Percentiles rank a stretch among this genome's conserved stretches.
These are phyloP conservation scores for Rhinichthys osculus DNA, from an alignment of 2,797 vertebrate species.

Conservation along the genomic window DNA sequence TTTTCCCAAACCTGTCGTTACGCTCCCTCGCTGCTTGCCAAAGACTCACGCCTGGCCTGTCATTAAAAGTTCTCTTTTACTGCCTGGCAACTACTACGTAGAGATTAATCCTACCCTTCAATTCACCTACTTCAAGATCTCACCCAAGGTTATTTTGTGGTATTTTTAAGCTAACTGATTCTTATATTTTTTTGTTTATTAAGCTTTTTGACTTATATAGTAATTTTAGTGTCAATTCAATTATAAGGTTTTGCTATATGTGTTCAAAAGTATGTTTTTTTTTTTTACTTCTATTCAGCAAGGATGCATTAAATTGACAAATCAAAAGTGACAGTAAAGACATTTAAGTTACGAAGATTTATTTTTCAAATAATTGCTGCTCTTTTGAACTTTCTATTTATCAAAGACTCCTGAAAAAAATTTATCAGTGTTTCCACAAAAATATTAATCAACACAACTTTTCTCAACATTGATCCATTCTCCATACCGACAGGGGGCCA, in stretches of 20 bases:
- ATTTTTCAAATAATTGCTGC: no score
- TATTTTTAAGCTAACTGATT: background rate
- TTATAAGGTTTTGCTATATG: background rate
- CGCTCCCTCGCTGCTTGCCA: background rate
- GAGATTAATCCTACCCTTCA: slow-evolving; percentile 1
- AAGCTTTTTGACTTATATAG: background rate
- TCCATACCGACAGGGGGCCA: no score
- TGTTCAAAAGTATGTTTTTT: background rate
- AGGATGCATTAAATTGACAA: background rate
- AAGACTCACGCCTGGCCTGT: background rate
- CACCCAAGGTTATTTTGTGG: background rate
- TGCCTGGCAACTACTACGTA: slow-evolving; percentile 27
- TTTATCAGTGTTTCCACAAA: no score
- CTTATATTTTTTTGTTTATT: background rate
- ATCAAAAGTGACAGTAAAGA: background rate
- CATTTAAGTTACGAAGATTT: background rate
- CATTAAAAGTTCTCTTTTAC: slow-evolving; percentile 13
- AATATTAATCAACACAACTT: no score
- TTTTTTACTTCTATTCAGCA: background rate
- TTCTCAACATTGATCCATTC: no score
- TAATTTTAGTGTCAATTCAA: background rate
- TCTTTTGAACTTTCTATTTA: no score
- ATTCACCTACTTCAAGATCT: slow-evolving; percentile 4
- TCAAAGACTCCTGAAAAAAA: no score
- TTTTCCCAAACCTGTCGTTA: slow-evolving; percentile 40